These are phyloP conservation scores for Falco cherrug DNA, from an alignment of 2,797 vertebrate species.

Conservation along the genomic window DNA sequence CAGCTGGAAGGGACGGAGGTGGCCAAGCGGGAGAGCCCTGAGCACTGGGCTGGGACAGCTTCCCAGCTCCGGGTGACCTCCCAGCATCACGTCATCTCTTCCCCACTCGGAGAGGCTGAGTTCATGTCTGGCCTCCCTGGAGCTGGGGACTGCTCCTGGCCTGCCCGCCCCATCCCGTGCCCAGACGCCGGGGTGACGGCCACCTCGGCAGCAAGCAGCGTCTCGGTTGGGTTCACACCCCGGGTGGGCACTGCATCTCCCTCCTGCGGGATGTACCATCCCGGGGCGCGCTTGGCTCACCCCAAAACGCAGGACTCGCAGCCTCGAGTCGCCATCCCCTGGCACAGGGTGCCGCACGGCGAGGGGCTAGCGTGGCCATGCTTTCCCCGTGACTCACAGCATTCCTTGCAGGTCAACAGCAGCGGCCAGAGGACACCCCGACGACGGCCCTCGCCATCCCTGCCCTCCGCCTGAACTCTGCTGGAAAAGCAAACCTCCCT, in stretches of 20 bases:
- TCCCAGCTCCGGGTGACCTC: neutral
- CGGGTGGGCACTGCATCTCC: accelerated
- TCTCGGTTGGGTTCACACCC: accelerated
- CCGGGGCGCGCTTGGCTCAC: neutral
- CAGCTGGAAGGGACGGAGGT: neutral
- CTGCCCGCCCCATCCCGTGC: neutral
- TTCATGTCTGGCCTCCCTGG: slow-evolving; percentile 8
- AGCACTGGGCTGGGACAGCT: neutral
- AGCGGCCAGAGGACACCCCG: neutral
- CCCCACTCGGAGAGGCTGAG: neutral
- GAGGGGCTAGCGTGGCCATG: neutral
- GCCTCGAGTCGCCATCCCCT: accelerated
- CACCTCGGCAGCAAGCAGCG: accelerated
- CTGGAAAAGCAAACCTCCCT: neutral
- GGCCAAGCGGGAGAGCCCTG: neutral
- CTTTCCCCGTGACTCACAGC: slow-evolving; percentile 29
- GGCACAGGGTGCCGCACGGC: neutral
- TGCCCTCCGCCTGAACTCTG: neutral
- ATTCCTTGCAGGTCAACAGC: slow-evolving; percentile 37
- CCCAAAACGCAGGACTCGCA: neutral
- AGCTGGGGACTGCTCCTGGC: neutral
- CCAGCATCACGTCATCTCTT: neutral
- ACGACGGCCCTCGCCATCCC: neutral
- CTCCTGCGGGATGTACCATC: accelerated
- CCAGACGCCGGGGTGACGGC: neutral